These are phyloP conservation scores for Chrysopilus asiliformis DNA, from an alignment of 2,888 invertebrate species.

Conservation along the genomic window DNA sequence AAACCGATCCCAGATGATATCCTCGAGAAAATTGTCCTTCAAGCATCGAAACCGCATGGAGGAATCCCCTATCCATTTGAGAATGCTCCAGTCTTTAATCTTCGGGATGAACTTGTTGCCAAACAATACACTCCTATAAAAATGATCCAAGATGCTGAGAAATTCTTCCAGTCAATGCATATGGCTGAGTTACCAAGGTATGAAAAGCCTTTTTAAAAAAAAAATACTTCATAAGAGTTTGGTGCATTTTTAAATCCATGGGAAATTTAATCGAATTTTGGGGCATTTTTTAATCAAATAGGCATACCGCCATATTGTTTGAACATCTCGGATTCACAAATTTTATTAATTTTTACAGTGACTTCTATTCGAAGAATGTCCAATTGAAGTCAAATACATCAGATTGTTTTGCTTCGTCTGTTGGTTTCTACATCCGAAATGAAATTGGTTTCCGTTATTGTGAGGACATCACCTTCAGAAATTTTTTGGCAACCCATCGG, in stretches of 20 bases:
- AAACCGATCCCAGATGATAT: conserved; percentile 64
- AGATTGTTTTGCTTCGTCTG: too few relatives aligned
- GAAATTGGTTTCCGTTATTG: neutral
- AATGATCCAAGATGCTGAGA: neutral
- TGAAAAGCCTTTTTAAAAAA: neutral
- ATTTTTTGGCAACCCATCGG: neutral
- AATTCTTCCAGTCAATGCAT: neutral
- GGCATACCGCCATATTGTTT: too few relatives aligned
- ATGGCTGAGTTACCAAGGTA: neutral
- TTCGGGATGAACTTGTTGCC: neutral
- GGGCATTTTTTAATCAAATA: too few relatives aligned
- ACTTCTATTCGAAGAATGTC: too few relatives aligned
- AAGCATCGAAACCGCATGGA: conserved; percentile 23
- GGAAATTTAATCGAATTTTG: too few relatives aligned
- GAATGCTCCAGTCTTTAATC: conserved; percentile 40
- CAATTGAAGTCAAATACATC: too few relatives aligned
- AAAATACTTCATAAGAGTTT: too few relatives aligned
- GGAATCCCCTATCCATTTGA: conserved; percentile 54
- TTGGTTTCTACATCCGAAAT: too few relatives aligned
- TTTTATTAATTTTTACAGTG: too few relatives aligned
- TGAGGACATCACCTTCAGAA: neutral
- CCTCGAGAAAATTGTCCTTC: conserved; percentile 39
- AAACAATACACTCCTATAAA: neutral
- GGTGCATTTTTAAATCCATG: too few relatives aligned
- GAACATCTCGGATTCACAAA: too few relatives aligned